A percentile compares a stretch with the other conserved stretches of the same genome.
Evolutionary conservation across 2,797 vertebrate genomes (phyloP).

Genomic region (Anguilla obscura): DNA sequence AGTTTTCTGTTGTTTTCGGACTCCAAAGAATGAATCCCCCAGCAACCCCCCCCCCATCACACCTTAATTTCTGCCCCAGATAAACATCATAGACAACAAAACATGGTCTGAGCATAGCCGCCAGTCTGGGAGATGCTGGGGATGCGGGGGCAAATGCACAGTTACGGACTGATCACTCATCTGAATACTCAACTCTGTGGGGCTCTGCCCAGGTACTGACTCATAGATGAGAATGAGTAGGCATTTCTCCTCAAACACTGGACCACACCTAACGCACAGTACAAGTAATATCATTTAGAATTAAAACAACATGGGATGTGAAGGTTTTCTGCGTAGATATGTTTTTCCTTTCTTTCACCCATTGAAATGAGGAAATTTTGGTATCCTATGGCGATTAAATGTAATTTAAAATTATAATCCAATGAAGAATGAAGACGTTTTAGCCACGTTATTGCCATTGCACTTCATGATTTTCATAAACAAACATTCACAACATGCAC

Average conservation of each 20-base stretch:
- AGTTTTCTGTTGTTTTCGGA: neutral
- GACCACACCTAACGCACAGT: no score
- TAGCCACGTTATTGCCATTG: neutral
- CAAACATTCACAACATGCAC: neutral
- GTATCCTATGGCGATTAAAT: neutral
- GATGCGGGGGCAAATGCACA: neutral
- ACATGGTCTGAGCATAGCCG: neutral
- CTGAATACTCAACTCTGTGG: no score
- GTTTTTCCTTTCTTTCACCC: neutral
- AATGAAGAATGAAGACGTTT: neutral
- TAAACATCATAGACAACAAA: conserved; percentile 2
- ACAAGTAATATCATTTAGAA: no score
- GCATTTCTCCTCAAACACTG: no score
- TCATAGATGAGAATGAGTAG: neutral
- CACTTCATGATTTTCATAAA: neutral
- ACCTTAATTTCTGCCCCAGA: conserved; percentile 5
- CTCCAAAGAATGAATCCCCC: neutral
- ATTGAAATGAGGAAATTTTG: neutral
- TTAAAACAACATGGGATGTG: no score
- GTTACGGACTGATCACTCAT: neutral
- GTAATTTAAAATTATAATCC: neutral
- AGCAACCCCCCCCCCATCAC: neutral
- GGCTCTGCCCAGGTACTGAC: neutral
- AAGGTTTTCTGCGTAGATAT: neutral
- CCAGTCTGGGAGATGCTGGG: neutral